Percentiles rank a stretch among this genome's conserved stretches.
phyloP scores from a whole-genome alignment of 2,113 vertebrate species.

The Seriola aureovittata region DNA sequence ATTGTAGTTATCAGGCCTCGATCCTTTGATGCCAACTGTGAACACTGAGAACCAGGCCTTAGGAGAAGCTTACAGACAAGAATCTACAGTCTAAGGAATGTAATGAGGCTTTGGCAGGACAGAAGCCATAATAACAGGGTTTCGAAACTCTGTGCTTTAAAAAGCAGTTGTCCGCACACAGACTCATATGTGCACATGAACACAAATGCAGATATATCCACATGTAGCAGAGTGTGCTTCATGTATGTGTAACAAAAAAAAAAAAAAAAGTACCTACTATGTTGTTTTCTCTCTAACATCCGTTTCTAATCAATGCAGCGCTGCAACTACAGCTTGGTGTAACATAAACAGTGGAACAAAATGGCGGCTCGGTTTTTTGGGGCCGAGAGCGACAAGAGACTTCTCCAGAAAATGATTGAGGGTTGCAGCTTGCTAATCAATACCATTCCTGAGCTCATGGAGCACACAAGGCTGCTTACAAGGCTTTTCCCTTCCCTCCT shows the following conservation, averaged over 20 bases:
- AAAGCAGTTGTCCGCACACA: conserved; percentile 82
- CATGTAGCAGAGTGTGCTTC: background rate
- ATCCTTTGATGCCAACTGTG: conserved; percentile 33
- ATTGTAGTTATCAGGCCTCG: conserved; percentile 29
- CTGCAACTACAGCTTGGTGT: conserved; percentile 10
- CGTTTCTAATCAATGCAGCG: conserved; percentile 48
- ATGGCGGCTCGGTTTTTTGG: conserved; percentile 40
- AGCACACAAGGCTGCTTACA: conserved; percentile 78
- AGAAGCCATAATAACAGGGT: conserved; percentile 81
- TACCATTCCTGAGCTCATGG: conserved; percentile 77
- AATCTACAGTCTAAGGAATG: conserved; percentile 78
- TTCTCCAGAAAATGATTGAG: conserved; percentile 54
- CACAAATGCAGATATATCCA: conserved; percentile 30
- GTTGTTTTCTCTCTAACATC: conserved; percentile 23
- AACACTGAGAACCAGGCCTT: conserved; percentile 42
- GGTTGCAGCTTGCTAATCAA: conserved; percentile 75
- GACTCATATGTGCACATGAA: conserved; percentile 39
- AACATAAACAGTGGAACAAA: conserved; percentile 62
- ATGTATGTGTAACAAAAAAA: conserved; percentile 28
- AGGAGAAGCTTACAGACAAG: conserved; percentile 65
- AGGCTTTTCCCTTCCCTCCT: conserved; percentile 71
- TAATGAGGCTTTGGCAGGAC: conserved; percentile 79
- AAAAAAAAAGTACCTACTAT: conserved; percentile 24
- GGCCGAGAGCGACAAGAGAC: conserved; percentile 3
- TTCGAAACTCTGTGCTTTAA: conserved; percentile 88